phyloP scores from a whole-genome alignment of 2,797 vertebrate genomes.

The Phoeniculus purpureus region DNA sequence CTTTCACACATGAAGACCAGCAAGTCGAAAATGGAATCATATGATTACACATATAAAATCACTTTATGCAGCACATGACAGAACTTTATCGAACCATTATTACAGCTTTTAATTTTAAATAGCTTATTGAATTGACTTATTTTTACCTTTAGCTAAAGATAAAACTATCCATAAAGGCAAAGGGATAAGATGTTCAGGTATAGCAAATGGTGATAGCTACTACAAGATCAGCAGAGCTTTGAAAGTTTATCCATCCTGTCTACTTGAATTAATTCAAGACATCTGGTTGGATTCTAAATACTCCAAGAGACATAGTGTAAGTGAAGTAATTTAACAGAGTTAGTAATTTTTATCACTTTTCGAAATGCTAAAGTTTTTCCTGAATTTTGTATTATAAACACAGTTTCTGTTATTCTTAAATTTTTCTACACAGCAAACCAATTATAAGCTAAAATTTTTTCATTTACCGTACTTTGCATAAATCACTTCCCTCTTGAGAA shows the following conservation, averaged over 20 bases:
- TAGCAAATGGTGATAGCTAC: slow-evolving; percentile 6
- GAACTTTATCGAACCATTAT: slow-evolving; percentile 4
- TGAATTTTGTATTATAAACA: neutral
- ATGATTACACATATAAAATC: neutral
- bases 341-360: slow-evolving; percentile 14
- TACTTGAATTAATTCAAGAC: slow-evolving; percentile 8
- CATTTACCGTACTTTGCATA: neutral
- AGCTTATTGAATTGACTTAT: neutral
- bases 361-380: neutral
- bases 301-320: slow-evolving; percentile 29
- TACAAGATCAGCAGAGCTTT: neutral
- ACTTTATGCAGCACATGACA: neutral
- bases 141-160: slow-evolving; percentile 29
- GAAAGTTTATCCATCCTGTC: neutral
- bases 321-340: slow-evolving; percentile 21
- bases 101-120: slow-evolving; percentile 40
- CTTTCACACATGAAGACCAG: neutral
- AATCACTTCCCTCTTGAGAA: neutral
- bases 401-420: neutral
- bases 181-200: slow-evolving; percentile 15
- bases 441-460: neutral
- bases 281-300: neutral
- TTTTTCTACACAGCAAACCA: neutral
- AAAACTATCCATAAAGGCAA: slow-evolving; percentile 21
- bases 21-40: neutral